A percentile compares a stretch with the other conserved stretches of the same genome.
phyloP scores from a whole-genome alignment of 2,888 invertebrate genomes.

The Camptogramma bilineatum region DNA sequence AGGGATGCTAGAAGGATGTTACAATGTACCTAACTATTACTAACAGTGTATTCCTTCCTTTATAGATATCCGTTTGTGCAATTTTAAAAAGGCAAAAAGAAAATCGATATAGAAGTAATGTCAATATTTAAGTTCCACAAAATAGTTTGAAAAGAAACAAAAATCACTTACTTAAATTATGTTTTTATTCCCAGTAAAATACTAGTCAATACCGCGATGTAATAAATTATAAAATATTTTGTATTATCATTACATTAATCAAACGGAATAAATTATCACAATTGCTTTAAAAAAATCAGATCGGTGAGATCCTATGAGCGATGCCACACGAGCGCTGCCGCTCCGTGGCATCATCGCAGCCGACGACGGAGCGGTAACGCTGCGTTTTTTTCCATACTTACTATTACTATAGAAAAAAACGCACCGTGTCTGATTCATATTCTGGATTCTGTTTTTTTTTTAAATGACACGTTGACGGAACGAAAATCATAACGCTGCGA shows the following conservation, averaged over 20 bases:
- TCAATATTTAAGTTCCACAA: not conserved
- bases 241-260: constrained; percentile 46
- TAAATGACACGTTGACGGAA: too few relatives aligned
- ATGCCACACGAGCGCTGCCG: too few relatives aligned
- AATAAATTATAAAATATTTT: constrained; percentile 56
- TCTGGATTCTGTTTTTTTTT: too few relatives aligned
- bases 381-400: too few relatives aligned
- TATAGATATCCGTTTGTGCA: not conserved
- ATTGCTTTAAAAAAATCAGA: constrained; percentile 32
- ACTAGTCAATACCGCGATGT: constrained; percentile 62
- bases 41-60: constrained; percentile 7
- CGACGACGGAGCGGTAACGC: too few relatives aligned
- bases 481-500: too few relatives aligned
- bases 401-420: too few relatives aligned
- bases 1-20: not conserved
- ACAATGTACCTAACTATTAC: not conserved
- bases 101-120: not conserved
- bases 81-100: not conserved
- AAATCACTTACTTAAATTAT: constrained; percentile 9
- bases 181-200: constrained; percentile 55
- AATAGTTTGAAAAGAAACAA: constrained; percentile 10
- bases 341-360: too few relatives aligned
- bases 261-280: constrained; percentile 53
- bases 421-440: too few relatives aligned
- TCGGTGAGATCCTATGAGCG: constrained; percentile 27